These are phyloP conservation scores for Andrena trimmerana DNA, from an alignment of 2,888 invertebrate genomes.

Conservation along the genomic window DNA sequence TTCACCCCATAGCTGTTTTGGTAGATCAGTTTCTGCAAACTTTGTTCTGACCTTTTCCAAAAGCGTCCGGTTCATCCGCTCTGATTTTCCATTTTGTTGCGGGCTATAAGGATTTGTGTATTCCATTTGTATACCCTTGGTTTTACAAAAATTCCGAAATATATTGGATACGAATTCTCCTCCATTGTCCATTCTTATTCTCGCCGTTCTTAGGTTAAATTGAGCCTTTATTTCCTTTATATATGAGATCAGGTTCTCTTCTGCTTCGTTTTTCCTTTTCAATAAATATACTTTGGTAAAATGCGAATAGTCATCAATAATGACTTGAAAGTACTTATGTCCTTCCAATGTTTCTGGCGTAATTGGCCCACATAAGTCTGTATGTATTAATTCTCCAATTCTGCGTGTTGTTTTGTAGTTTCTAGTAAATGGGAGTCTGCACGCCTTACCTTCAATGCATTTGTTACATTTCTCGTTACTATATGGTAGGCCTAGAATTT, in stretches of 20 bases:
- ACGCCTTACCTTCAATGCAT: not conserved
- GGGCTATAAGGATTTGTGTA: not conserved
- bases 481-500: not conserved
- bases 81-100: not conserved
- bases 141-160: not conserved
- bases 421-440: not conserved
- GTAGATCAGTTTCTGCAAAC: not conserved
- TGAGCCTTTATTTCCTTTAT: not conserved
- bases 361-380: not conserved
- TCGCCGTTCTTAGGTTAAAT: not conserved
- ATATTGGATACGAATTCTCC: not conserved
- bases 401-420: not conserved
- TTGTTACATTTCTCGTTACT: not conserved
- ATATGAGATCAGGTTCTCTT: not conserved
- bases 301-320: not conserved
- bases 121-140: not conserved
- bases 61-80: not conserved
- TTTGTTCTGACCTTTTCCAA: constrained; percentile 2
- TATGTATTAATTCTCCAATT: not conserved
- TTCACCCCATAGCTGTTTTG: not conserved
- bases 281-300: not conserved
- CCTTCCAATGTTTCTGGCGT: not conserved
- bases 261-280: not conserved
- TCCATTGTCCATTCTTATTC: constrained; percentile 4
- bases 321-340: not conserved